These are phyloP conservation scores for Muscina levida DNA, from an alignment of 2,888 invertebrate species.

Conservation along the genomic window DNA sequence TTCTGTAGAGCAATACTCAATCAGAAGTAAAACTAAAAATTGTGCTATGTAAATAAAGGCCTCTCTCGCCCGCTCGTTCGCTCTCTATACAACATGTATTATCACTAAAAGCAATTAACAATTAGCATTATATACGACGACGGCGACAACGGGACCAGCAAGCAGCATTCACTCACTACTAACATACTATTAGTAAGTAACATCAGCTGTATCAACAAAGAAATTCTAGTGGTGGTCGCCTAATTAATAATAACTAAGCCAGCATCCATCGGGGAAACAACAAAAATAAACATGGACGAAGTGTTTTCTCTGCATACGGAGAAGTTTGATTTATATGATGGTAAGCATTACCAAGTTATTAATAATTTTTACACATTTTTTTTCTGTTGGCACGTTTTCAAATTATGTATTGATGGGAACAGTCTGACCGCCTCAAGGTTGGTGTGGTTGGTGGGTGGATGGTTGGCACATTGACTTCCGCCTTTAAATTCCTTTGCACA, in stretches of 20 bases:
- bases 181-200: neutral
- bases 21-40: neutral
- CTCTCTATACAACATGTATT: neutral
- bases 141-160: conserved; percentile 1
- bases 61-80: no score
- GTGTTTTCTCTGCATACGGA: conserved; percentile 78
- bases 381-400: no score
- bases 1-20: no score
- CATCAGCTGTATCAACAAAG: neutral
- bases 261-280: conserved; percentile 37
- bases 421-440: no score
- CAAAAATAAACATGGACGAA: conserved; percentile 75
- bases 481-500: no score
- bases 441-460: no score
- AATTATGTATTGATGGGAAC: no score
- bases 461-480: no score
- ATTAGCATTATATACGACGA: conserved; percentile 25
- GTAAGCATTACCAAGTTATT: conserved; percentile 69
- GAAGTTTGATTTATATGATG: conserved; percentile 78
- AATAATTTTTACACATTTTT: no score
- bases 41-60: neutral
- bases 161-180: neutral
- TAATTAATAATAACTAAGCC: neutral
- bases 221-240: neutral
- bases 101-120: conserved; percentile 21